Conservation (phyloP, 2,113 vertebrate genomes). For the Notarius lentiginosus region DNA sequence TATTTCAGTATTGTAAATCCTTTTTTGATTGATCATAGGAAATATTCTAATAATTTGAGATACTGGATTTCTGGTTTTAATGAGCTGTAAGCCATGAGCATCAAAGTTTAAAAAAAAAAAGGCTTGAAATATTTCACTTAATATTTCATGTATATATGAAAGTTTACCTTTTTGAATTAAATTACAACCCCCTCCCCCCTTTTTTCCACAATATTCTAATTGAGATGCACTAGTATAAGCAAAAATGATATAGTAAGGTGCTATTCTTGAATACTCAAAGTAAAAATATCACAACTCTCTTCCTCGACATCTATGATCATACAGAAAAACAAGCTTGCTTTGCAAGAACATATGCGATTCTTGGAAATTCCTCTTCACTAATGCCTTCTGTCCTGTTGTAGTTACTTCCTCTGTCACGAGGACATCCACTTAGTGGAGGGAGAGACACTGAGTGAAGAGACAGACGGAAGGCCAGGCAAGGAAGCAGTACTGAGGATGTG, state of each 20-base stretch:
- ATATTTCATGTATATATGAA: no score
- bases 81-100: no score
- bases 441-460: background rate
- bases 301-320: background rate
- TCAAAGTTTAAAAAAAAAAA: no score
- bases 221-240: no score
- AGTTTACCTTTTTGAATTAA: no score
- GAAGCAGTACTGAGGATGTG: conserved; percentile 65
- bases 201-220: no score
- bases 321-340: background rate
- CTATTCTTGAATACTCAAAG: background rate
- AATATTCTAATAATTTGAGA: no score
- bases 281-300: background rate
- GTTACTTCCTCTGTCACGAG: conserved; percentile 55
- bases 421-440: conserved; percentile 6
- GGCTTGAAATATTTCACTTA: no score
- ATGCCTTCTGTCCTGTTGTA: conserved; percentile 20
- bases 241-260: background rate
- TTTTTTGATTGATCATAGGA: no score
- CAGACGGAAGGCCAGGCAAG: background rate
- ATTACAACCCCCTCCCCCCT: no score
- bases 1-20: no score
- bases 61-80: no score
- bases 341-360: background rate
- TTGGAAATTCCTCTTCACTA: background rate